Evolutionary conservation across 2,113 vertebrate genomes (phyloP), one percentile per base, ranked within the genome.

Genomic region (Solea senegalensis): DNA sequence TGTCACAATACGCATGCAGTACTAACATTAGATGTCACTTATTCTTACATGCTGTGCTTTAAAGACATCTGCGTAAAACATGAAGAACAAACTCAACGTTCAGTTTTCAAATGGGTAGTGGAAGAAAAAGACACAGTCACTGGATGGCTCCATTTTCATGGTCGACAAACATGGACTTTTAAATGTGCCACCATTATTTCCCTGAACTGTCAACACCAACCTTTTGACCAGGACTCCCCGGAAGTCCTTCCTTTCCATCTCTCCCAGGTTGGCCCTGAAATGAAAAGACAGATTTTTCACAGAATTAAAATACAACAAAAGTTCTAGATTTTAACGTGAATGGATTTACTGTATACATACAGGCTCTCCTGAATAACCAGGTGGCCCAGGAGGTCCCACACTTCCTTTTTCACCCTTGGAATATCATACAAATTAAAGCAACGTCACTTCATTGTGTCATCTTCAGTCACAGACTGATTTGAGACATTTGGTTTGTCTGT

Each of bases 391-490:
- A 76, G 85, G 91, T 67, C 97, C 97, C 26, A 88, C 90, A 64
- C 92, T 95, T 81, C 97, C 97, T 72, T 96, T 98, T 82, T 92
- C 92, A 60, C 97, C 97, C 97, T 98, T 76, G 74, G 80, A 83
- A 74, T 41, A 68, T 8, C 15, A 86, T 13, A 14, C 50, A 60
- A 34, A 12, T 69, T 44, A 53, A 44, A 64, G 8, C 7, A 9
- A 39, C 26, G 52, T 52, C 9, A 48, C 50, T 28, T 41, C 21
- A 48, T 13, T 59, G 2, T 40, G 50, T 64, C 13, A 44, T 62
- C 8, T 65, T 65, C 26, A 50, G 15, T 44, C 3, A 43, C 7
- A 45, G 48, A 5, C 1, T 66, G 1, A 11, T 71, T 15, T 26
- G 28, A 21, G 39, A 4, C 9, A 39, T 53, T 15, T 10, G 0